Evolutionary conservation across 1,140 invertebrate genomes (phyloP).

Genomic region (Orchestia grillus): DNA sequence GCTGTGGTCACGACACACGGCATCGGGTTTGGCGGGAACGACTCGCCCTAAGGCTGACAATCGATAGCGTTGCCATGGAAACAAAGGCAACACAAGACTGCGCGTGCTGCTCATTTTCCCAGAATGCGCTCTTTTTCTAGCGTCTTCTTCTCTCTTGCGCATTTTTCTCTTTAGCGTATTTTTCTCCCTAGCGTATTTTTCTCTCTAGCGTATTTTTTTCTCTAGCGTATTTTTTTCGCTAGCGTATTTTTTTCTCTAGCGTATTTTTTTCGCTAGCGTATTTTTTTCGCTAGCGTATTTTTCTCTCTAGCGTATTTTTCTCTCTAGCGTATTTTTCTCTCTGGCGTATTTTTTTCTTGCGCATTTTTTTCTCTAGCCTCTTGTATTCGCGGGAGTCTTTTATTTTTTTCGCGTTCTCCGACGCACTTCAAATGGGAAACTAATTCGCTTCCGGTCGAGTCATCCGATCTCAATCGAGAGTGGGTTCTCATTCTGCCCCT

Average conservation of each 20-base stretch:
- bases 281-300: background rate
- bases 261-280: background rate
- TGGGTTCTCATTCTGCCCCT: background rate
- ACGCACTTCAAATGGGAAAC: background rate
- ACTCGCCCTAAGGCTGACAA: background rate
- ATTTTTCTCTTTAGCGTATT: no score
- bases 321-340: background rate
- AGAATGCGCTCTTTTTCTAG: background rate
- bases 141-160: background rate
- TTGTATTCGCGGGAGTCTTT: no score
- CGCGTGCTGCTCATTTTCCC: background rate
- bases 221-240: background rate
- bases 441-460: background rate
- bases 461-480: background rate
- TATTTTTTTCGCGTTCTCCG: background rate
- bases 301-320: background rate
- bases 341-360: no score
- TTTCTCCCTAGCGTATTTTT: background rate
- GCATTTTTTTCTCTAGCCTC: no score
- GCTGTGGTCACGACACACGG: background rate
- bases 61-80: constrained; percentile 46
- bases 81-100: constrained; percentile 40
- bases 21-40: constrained; percentile 1
- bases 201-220: background rate
- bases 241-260: no score